These are phyloP conservation scores for Thyatira batis DNA, from an alignment of 2,888 invertebrate genomes.

Conservation along the genomic window DNA sequence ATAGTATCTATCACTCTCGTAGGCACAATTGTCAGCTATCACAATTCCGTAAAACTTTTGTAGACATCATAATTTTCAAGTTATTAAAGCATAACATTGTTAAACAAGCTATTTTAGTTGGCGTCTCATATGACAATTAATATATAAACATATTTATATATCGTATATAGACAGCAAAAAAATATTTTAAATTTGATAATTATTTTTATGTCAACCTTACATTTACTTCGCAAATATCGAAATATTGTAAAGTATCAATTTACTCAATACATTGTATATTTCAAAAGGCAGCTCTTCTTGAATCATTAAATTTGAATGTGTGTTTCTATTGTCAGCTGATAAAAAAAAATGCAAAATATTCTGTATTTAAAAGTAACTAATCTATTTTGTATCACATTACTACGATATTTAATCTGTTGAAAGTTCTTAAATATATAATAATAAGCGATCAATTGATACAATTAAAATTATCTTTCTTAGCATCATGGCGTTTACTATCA, in stretches of 20 bases:
- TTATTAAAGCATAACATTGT: conserved; percentile 49
- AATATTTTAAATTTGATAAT: conserved; percentile 16
- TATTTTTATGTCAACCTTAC: conserved; percentile 47
- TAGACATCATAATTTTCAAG: conserved; percentile 11
- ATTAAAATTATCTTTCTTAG: conserved; percentile 1
- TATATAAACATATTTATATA: conserved; percentile 77
- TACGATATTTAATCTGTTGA: background rate
- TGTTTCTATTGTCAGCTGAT: background rate
- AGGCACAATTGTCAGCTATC: background rate
- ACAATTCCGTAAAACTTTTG: background rate
- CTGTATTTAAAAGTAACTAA: background rate
- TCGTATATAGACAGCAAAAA: conserved; percentile 62
- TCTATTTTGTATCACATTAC: conserved; percentile 1
- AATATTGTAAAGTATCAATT: conserved; percentile 62
- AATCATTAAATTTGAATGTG: background rate
- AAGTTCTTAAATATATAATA: background rate
- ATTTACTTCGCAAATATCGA: conserved; percentile 68
- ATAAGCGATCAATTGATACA: background rate
- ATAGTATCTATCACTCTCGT: background rate
- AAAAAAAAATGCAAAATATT: background rate
- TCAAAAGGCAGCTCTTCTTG: too few species aligned
- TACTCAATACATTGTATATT: background rate
- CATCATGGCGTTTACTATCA: background rate
- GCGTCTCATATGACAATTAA: conserved; percentile 68
- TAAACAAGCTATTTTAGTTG: conserved; percentile 34